Conservation (phyloP, 2,888 invertebrate species). For the Parelbella ahira region DNA sequence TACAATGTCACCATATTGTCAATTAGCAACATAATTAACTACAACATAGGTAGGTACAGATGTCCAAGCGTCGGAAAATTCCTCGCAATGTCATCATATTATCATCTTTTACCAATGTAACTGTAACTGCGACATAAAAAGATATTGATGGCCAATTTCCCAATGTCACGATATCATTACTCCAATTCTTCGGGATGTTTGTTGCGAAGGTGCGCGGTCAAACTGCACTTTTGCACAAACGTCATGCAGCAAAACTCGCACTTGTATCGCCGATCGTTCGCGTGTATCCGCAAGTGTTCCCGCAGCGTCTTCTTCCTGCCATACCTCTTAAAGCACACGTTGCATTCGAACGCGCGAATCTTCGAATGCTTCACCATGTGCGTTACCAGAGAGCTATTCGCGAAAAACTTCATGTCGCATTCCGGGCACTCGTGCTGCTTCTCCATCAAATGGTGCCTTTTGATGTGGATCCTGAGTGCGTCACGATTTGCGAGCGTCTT, state of each 20-base stretch:
- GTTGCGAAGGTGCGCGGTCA: conserved; percentile 34
- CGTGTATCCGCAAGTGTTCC: conserved; percentile 43
- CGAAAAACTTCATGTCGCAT: conserved; percentile 40
- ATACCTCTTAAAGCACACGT: conserved; percentile 35
- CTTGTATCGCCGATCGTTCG: conserved; percentile 36
- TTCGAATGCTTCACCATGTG: conserved; percentile 40
- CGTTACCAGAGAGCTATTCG: conserved; percentile 32
- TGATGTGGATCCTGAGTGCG: conserved; percentile 35
- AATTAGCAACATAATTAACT: too few relatives aligned
- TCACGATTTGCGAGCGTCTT: conserved; percentile 34
- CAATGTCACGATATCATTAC: neutral
- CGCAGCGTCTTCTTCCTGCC: conserved; percentile 33
- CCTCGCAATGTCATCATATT: too few relatives aligned
- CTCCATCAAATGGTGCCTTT: conserved; percentile 48
- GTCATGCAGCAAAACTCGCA: conserved; percentile 36
- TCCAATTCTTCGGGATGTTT: conserved; percentile 32
- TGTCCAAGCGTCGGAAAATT: too few relatives aligned
- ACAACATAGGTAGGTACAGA: too few relatives aligned
- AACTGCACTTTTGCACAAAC: conserved; percentile 39
- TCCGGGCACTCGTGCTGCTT: conserved; percentile 35
- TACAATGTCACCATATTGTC: too few relatives aligned
- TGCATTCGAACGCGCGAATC: conserved; percentile 34
- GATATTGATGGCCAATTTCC: too few relatives aligned
- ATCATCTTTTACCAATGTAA: too few relatives aligned
- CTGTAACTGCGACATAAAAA: too few relatives aligned